Evolutionary conservation across 2,888 invertebrate species (phyloP).

Genomic region (Drosophila barbarae): DNA sequence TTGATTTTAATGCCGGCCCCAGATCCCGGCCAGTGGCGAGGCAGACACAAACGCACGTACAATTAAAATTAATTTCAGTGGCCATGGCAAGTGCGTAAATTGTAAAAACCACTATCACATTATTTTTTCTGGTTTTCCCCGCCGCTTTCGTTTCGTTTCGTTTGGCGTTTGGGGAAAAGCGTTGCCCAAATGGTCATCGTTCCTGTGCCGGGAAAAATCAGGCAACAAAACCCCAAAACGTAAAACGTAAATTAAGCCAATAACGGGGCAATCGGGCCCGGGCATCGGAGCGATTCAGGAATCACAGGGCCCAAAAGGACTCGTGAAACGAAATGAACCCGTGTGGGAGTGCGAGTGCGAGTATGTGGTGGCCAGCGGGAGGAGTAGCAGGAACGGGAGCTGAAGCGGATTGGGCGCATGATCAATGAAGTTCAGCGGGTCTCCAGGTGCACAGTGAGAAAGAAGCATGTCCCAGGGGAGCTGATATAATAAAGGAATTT

Average conservation of each 20-base stretch:
- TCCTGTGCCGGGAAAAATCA: conserved; percentile 38
- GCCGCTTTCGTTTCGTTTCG: conserved; percentile 6
- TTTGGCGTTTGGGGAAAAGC: conserved; percentile 9
- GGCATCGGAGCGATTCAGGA: conserved; percentile 30
- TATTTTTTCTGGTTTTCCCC: conserved; percentile 51
- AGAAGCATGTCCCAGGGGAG: background rate
- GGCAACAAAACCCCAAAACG: conserved; percentile 54
- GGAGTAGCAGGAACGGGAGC: background rate
- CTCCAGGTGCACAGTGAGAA: conserved; percentile 19
- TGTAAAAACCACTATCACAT: conserved; percentile 73
- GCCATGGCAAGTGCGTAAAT: conserved; percentile 67
- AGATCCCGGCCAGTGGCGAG: conserved; percentile 20
- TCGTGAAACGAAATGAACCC: conserved; percentile 22
- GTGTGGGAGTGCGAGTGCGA: conserved; percentile 7
- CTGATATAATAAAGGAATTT: background rate
- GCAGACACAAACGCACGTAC: conserved; percentile 41
- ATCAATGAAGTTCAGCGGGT: conserved; percentile 55
- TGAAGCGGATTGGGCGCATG: conserved; percentile 38
- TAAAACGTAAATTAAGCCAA: conserved; percentile 71
- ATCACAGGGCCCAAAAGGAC: conserved; percentile 29
- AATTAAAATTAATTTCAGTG: conserved; percentile 70
- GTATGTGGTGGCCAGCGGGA: background rate
- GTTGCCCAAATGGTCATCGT: conserved; percentile 36
- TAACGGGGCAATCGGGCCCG: conserved; percentile 46
- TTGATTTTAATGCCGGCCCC: conserved; percentile 64